Base-by-base conservation (phyloP, 2,888 invertebrate species). In the Cactoblastis cactorum region DNA sequence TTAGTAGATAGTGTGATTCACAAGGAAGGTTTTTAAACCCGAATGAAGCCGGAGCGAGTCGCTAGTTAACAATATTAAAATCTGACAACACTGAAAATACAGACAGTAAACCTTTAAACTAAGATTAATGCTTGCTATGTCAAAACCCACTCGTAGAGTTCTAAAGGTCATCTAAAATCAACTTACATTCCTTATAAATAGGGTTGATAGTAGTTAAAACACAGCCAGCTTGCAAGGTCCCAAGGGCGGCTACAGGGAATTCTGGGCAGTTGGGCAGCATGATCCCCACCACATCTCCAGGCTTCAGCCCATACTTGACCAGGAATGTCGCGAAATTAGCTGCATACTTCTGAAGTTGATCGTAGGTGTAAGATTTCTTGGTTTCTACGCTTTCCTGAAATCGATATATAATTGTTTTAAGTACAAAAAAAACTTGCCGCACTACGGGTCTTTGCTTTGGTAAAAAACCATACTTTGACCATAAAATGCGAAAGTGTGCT, bases 261-360 rank as follows among this genome's bases (percentile, higher is more conserved):
- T 96, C 95, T 0, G 95, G 95, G 48, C 92, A 74, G 71, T 96
- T 96, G 0, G 95, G 94, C 52, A 95, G 63, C 59, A 95, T 90
- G 0, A 94, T 67, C 0, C 93, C 94, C 2, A 95, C 78, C 0
- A 94, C 91, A 65, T 95, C 94, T 0, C 92, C 92, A 11, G 88
- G 83, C 38, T 86, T 85, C 15, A 95, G 68, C 14, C 93, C 93
- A 39, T 92, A 92, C 58, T 91, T 90, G 54, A 93, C 87, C 12
- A 96, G 81, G 1, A 92, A 91, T 0, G 92, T 92, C 0, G 93
- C 92, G 51, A 94, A 91, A 35, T 91, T 91, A 2, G 90, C 85
- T 41, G 91, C 89, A 46, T 91, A 80, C 53, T 90, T 91, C 49
- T 92, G 86, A 0, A 94, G 62, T 67, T 88, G 77, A 4, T 65